A percentile compares a stretch with the other conserved stretches of the same genome.
phyloP scores from a whole-genome alignment of 2,888 invertebrate genomes.

The Monopis laevigella region DNA sequence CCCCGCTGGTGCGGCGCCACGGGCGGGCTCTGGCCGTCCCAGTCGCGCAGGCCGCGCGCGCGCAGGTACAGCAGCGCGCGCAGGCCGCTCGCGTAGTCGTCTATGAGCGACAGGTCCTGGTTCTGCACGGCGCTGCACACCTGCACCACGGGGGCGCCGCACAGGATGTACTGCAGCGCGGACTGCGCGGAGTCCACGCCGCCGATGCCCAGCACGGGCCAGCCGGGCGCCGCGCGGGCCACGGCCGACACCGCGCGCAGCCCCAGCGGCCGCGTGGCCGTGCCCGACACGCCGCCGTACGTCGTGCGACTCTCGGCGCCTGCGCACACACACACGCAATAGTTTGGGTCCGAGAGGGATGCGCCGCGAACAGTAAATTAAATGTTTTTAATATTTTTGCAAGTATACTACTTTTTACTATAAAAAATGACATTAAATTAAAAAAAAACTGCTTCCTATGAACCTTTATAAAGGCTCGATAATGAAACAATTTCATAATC shows the following conservation, averaged over 20 bases:
- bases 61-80: conserved; percentile 87
- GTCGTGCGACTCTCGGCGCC: conserved; percentile 81
- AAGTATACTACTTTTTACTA: no score
- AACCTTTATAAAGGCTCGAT: no score
- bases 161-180: conserved; percentile 92
- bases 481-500: no score
- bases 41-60: conserved; percentile 72
- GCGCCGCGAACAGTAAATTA: no score
- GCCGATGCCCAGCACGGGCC: conserved; percentile 94
- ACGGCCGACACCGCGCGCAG: conserved; percentile 91
- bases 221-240: conserved; percentile 83
- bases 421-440: no score
- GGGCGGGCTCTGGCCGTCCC: conserved; percentile 97
- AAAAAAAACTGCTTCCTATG: no score
- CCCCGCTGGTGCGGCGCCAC: conserved; percentile 91
- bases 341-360: no score
- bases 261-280: conserved; percentile 95
- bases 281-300: conserved; percentile 94
- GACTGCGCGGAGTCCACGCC: conserved; percentile 97
- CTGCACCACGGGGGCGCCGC: conserved; percentile 90
- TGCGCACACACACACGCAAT: conserved; percentile 18
- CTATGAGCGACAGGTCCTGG: conserved; percentile 96
- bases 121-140: conserved; percentile 97
- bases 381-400: no score
- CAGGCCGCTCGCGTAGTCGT: conserved; percentile 92